Base-by-base conservation (phyloP, 2,113 vertebrate species). In the Cyprichromis sp. region DNA sequence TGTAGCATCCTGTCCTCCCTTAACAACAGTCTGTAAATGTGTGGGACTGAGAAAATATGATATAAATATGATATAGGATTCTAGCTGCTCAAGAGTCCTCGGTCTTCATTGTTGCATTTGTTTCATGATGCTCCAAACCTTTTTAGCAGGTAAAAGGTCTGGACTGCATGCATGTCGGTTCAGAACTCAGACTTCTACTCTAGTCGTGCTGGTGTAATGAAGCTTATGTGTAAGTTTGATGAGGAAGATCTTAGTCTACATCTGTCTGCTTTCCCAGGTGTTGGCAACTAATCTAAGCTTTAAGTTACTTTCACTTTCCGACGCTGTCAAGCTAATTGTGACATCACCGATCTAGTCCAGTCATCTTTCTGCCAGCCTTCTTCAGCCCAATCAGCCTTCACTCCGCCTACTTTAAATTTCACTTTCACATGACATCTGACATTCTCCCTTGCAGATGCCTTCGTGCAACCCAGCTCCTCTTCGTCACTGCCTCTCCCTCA, bases 321-420 rank as follows among this genome's bases (percentile, higher is more conserved):
- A 31, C 0, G 2, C 57, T 61, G 26, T 61, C 57, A 31, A 61
- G 26, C 14, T 31, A 31, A 34, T 61, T 34, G 29, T 17, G 57
- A 34, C 16, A 6, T 61, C 57, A 61, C 29, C 5, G 0, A 34
- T 19, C 29, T 61, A 34, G 29, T 34, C 57, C 57, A 61, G 3
- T 19, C 57, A 34, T 14, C 0, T 57, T 29, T 57, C 54, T 57
- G 24, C 54, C 24, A 57, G 24, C 0, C 0, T 57, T 57, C 24
- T 57, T 29, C 54, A 57, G 54, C 54, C 54, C 24, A 57, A 5
- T 14, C 2, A 57, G 54, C 24, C 54, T 57, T 57, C 24, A 29
- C 54, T 14, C 24, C 1, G 0, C 7, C 2, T 50, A 50, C 50
- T 59, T 59, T 29, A 57, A 29, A 59, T 31, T 1, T 59, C 26